Percentiles rank a stretch among this genome's conserved stretches.
Conservation (phyloP, 2,888 invertebrate genomes). For the Anticlea derivata region DNA sequence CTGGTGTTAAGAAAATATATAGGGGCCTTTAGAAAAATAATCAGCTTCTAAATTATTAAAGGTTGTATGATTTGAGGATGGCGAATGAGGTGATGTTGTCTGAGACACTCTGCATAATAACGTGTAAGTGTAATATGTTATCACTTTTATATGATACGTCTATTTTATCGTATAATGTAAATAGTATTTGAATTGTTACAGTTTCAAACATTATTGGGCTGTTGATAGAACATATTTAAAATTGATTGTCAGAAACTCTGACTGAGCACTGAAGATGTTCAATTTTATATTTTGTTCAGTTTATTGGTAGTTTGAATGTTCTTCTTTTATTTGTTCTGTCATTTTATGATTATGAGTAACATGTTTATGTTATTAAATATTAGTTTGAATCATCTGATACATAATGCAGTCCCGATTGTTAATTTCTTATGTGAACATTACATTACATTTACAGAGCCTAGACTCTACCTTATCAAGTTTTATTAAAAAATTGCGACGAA, state of each 20-base stretch:
- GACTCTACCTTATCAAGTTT: constrained; percentile 25
- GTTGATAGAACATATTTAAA: constrained; percentile 13
- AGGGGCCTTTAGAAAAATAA: neutral
- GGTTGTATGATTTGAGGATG: neutral
- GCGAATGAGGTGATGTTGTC: neutral
- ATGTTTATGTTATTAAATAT: neutral
- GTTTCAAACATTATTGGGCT: constrained; percentile 4
- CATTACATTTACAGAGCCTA: neutral
- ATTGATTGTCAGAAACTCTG: neutral
- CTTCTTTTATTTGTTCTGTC: neutral
- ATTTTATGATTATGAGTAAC: neutral
- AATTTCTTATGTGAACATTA: neutral
- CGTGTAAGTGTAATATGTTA: constrained; percentile 37
- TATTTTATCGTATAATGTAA: constrained; percentile 23
- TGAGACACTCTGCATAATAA: constrained; percentile 14
- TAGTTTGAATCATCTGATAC: too few relatives aligned
- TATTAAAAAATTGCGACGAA: constrained; percentile 22
- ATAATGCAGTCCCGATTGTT: too few relatives aligned
- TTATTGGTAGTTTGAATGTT: constrained; percentile 1
- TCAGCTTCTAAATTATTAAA: neutral
- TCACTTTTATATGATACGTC: constrained; percentile 30
- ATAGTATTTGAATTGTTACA: constrained; percentile 14
- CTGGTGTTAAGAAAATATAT: neutral
- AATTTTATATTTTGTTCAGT: constrained; percentile 6
- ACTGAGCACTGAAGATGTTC: constrained; percentile 4